Conservation (phyloP, 2,797 vertebrate species). For the Hydrocynus forskahlii region DNA sequence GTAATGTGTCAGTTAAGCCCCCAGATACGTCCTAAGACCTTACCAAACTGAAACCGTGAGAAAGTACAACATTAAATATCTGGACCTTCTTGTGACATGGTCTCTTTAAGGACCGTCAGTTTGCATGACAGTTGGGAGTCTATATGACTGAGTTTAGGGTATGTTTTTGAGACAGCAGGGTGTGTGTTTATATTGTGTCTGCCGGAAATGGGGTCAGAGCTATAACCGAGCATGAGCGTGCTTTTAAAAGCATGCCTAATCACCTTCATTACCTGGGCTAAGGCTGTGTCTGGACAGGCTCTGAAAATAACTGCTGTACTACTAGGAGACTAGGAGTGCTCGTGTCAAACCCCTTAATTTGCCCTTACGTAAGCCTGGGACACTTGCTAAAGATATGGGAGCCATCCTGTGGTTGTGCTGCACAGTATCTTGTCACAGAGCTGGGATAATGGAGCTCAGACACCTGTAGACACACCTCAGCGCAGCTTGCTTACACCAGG, state of each 20-base stretch:
- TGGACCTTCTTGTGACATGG: neutral
- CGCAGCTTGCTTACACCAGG: constrained; percentile 59
- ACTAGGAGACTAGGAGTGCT: constrained; percentile 60
- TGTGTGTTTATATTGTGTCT: constrained; percentile 69
- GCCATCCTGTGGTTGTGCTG: constrained; percentile 45
- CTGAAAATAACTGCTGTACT: constrained; percentile 70
- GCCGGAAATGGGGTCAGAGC: constrained; percentile 66
- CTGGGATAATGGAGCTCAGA: constrained; percentile 61
- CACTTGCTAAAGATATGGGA: constrained; percentile 69
- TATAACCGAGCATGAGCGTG: constrained; percentile 64
- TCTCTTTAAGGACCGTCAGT: neutral
- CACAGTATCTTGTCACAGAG: constrained; percentile 46
- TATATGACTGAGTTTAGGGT: constrained; percentile 50
- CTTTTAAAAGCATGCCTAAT: constrained; percentile 76
- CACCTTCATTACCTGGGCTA: constrained; percentile 79
- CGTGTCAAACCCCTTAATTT: constrained; percentile 75
- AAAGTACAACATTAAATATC: neutral
- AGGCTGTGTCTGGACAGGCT: constrained; percentile 75
- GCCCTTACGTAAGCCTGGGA: constrained; percentile 72
- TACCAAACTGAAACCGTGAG: neutral
- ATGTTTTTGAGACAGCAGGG: constrained; percentile 41
- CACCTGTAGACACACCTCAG: constrained; percentile 72
- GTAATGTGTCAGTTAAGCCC: constrained; percentile 7
- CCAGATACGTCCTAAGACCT: neutral
- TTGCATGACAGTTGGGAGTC: constrained; percentile 9